Conservation (phyloP, 2,888 invertebrate genomes). For the Heteromyza rotundicornis region DNA sequence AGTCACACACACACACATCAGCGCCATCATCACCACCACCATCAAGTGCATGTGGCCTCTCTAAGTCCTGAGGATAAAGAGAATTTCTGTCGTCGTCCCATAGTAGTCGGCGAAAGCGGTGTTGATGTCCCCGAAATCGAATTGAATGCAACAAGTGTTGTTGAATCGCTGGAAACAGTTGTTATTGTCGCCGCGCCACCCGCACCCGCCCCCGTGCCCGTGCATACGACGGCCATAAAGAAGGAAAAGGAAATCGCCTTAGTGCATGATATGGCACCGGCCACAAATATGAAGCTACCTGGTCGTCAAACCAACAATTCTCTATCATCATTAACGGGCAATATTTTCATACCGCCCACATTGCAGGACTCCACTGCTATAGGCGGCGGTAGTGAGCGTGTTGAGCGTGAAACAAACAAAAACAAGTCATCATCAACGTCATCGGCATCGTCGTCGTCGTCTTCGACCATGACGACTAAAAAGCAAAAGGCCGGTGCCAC, state of each 20-base stretch:
- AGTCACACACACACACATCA: neutral
- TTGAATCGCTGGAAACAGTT: slow-evolving; percentile 18
- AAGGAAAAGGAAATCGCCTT: slow-evolving; percentile 28
- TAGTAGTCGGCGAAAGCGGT: slow-evolving; percentile 36
- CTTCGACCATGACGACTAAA: neutral
- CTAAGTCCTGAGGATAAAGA: slow-evolving; percentile 57
- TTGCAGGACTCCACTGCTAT: slow-evolving; percentile 19
- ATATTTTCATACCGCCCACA: slow-evolving; percentile 73
- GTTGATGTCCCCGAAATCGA: slow-evolving; percentile 48
- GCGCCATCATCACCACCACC: slow-evolving; percentile 10
- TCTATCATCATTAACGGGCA: slow-evolving; percentile 81
- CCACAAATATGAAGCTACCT: slow-evolving; percentile 62
- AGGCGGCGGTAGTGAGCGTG: slow-evolving; percentile 35
- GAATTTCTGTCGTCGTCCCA: slow-evolving; percentile 49
- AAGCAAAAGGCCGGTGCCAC: neutral
- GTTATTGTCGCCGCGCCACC: neutral
- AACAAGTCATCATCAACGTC: slow-evolving; percentile 12
- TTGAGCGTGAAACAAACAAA: slow-evolving; percentile 25
- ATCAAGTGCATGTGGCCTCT: slow-evolving; percentile 40
- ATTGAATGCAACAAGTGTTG: slow-evolving; percentile 41
- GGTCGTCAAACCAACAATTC: slow-evolving; percentile 89
- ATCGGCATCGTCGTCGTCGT: neutral
- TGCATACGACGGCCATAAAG: slow-evolving; percentile 22
- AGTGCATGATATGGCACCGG: slow-evolving; percentile 57
- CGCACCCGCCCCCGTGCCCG: neutral